A percentile compares a stretch with the other conserved stretches of the same genome.
These are phyloP conservation scores for Stegodyphus mimosarum DNA, from an alignment of 1,140 invertebrate species.

Conservation along the genomic window DNA sequence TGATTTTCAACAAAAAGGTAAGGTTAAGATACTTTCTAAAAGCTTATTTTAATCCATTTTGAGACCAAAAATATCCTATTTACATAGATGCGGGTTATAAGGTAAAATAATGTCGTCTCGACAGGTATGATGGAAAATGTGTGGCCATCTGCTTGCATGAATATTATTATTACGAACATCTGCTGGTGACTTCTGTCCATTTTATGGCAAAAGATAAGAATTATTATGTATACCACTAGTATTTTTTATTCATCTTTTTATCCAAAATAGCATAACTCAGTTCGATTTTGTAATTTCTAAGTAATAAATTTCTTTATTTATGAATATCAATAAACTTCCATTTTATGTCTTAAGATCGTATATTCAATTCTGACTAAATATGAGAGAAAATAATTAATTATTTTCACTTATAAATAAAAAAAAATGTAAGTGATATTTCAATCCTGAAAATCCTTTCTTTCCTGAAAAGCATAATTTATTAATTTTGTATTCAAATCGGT, in stretches of 20 bases:
- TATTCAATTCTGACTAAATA: no score
- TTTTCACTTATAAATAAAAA: no score
- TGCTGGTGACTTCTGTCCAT: neutral
- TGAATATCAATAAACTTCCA: no score
- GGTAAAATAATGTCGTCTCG: neutral
- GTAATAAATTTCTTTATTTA: neutral
- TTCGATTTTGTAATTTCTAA: neutral
- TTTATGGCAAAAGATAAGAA: neutral
- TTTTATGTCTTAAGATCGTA: no score
- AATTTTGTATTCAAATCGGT: no score
- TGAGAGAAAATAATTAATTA: no score
- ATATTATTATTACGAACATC: neutral
- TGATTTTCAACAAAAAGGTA: neutral
- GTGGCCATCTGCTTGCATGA: neutral
- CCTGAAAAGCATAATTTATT: no score
- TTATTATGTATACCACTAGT: neutral
- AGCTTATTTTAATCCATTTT: constrained; percentile 7
- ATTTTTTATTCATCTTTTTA: neutral
- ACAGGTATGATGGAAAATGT: neutral
- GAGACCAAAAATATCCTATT: neutral
- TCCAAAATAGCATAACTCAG: neutral
- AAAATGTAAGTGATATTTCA: no score
- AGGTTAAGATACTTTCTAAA: constrained; percentile 1
- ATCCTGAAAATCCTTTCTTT: no score
- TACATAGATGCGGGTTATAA: neutral